A percentile compares a stretch with the other conserved stretches of the same genome.
Conservation (phyloP, 1,140 invertebrate genomes). For the Cotesia glomerata region DNA sequence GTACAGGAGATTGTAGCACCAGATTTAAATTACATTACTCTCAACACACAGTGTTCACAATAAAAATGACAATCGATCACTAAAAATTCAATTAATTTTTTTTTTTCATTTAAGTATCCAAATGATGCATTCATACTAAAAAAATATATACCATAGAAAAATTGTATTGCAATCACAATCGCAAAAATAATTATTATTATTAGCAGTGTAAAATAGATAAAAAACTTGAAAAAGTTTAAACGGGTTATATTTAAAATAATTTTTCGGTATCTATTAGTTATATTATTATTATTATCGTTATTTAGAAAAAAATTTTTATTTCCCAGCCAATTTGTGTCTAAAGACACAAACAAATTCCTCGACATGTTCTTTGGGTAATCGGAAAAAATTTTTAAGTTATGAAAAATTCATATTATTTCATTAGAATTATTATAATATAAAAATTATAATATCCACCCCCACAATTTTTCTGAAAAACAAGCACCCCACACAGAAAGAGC, state of each 20-base stretch:
- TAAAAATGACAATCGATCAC: constrained; percentile 31
- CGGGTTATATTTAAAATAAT: background rate
- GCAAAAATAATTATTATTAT: constrained; percentile 32
- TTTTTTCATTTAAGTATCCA: constrained; percentile 5
- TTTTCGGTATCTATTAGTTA: background rate
- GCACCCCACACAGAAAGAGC: no score
- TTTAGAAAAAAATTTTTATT: background rate
- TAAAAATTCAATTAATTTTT: constrained; percentile 20
- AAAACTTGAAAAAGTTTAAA: constrained; percentile 15
- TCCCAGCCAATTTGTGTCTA: no score
- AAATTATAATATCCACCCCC: no score
- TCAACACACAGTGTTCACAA: constrained; percentile 24
- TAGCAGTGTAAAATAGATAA: constrained; percentile 31
- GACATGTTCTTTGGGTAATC: background rate
- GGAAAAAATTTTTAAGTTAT: no score
- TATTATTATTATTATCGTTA: background rate
- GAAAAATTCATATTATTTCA: no score
- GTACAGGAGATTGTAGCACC: constrained; percentile 28
- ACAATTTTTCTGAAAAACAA: no score
- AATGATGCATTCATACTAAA: constrained; percentile 21
- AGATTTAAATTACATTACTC: constrained; percentile 36
- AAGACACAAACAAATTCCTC: background rate
- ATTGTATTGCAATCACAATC: constrained; percentile 26
- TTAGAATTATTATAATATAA: no score
- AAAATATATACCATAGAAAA: constrained; percentile 33